Evolutionary conservation across 2,888 invertebrate species (phyloP).

Genomic region (Keiferia lycopersicella): DNA sequence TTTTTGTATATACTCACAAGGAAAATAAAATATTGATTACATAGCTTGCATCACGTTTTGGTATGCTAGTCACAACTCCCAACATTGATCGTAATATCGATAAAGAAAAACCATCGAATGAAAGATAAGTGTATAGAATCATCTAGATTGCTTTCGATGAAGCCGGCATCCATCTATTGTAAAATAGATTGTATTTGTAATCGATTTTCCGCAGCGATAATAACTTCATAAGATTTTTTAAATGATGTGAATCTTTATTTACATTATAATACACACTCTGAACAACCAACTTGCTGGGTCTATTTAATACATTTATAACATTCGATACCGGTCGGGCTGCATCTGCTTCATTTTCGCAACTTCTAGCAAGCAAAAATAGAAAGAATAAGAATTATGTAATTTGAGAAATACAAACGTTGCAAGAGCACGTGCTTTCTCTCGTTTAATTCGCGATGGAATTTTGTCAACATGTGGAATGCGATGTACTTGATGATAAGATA

Average conservation of each 20-base stretch:
- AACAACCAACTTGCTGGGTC: too few species aligned
- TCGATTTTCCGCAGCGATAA: neutral
- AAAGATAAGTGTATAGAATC: neutral
- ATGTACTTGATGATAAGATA: neutral
- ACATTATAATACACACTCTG: neutral
- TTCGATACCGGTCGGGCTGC: too few species aligned
- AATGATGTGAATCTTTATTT: neutral
- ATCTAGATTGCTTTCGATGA: neutral
- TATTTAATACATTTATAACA: too few species aligned
- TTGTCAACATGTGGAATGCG: neutral
- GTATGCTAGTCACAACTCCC: constrained; percentile 5
- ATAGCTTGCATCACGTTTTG: neutral
- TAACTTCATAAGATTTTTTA: neutral
- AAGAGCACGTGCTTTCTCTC: neutral
- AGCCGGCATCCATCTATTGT: constrained; percentile 4
- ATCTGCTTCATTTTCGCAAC: too few species aligned
- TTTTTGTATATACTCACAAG: neutral
- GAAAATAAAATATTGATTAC: neutral
- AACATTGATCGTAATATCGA: constrained; percentile 1
- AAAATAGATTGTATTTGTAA: constrained; percentile 7
- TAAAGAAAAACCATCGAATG: constrained; percentile 1
- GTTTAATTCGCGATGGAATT: neutral
- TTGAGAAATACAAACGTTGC: neutral
- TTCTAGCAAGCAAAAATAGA: too few species aligned
- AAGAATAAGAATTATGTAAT: neutral